Conservation (phyloP, 2,888 invertebrate genomes). For the Ernsta delagoae region DNA sequence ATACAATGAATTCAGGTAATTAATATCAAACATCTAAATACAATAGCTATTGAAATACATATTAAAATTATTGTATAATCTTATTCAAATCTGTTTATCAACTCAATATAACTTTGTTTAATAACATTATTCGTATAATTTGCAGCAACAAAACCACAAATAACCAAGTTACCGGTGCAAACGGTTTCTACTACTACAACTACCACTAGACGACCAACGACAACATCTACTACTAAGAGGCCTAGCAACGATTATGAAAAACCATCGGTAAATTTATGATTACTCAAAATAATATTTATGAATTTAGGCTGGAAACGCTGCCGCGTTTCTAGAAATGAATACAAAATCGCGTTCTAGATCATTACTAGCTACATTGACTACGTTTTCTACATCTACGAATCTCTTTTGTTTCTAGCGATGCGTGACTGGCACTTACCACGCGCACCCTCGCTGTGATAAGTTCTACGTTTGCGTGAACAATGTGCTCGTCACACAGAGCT, state of each 20-base stretch:
- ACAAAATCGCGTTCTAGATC: no score
- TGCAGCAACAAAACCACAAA: conserved; percentile 52
- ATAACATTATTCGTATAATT: not conserved
- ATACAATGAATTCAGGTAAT: no score
- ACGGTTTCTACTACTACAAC: conserved; percentile 43
- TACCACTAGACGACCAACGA: conserved; percentile 44
- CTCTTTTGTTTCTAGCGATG: conserved; percentile 73
- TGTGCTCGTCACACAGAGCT: conserved; percentile 87
- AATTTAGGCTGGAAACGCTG: no score
- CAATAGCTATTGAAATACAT: no score
- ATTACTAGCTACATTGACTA: no score
- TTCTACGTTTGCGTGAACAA: conserved; percentile 93
- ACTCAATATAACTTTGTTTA: not conserved
- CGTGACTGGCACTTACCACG: conserved; percentile 90
- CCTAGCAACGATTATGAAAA: conserved; percentile 52
- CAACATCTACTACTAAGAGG: conserved; percentile 42
- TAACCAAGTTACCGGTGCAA: conserved; percentile 57
- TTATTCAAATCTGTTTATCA: not conserved
- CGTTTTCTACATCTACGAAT: not conserved
- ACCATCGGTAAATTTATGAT: conserved; percentile 56
- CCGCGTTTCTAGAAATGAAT: no score
- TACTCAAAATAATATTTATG: no score
- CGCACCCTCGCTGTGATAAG: conserved; percentile 89
- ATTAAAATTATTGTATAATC: no score
- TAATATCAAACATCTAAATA: no score